Percentiles rank a stretch among this genome's conserved stretches.
These are phyloP conservation scores for Clarias platycephalus DNA, from an alignment of 2,797 vertebrate species.

Conservation along the genomic window DNA sequence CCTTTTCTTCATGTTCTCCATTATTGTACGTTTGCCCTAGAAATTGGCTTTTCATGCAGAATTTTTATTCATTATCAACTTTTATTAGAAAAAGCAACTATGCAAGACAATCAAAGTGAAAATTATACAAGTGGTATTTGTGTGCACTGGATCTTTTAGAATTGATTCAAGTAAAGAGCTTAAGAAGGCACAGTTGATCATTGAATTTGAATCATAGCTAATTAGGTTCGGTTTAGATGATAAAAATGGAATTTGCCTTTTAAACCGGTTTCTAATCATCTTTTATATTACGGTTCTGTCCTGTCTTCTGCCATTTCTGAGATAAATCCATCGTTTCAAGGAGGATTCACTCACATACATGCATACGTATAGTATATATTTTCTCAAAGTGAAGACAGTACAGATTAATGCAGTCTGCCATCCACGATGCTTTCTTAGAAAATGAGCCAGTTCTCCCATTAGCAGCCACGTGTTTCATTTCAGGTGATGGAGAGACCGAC, in stretches of 20 bases:
- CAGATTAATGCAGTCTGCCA: neutral
- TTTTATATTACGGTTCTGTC: constrained; percentile 20
- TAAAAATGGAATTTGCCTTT: no score
- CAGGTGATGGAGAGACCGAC: neutral
- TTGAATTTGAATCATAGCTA: constrained; percentile 32
- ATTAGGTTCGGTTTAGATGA: constrained; percentile 23
- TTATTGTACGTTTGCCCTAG: constrained; percentile 10
- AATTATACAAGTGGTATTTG: constrained; percentile 17
- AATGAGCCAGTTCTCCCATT: neutral
- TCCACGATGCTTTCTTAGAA: neutral
- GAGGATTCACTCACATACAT: neutral
- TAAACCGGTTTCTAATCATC: no score
- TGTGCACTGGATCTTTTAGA: constrained; percentile 18
- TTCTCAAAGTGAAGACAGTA: neutral
- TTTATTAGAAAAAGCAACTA: constrained; percentile 21
- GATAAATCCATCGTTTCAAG: neutral
- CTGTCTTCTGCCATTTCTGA: constrained; percentile 21
- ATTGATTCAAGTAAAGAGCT: constrained; percentile 31
- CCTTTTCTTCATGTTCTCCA: constrained; percentile 39
- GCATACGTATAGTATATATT: neutral
- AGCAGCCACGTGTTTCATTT: neutral
- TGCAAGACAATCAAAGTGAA: constrained; percentile 18
- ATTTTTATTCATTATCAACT: neutral
- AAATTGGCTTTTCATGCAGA: neutral
- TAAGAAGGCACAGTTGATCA: neutral